A percentile compares a stretch with the other conserved stretches of the same genome.
Evolutionary conservation across 2,888 invertebrate genomes (phyloP).

Genomic region (Tineola bisselliella): DNA sequence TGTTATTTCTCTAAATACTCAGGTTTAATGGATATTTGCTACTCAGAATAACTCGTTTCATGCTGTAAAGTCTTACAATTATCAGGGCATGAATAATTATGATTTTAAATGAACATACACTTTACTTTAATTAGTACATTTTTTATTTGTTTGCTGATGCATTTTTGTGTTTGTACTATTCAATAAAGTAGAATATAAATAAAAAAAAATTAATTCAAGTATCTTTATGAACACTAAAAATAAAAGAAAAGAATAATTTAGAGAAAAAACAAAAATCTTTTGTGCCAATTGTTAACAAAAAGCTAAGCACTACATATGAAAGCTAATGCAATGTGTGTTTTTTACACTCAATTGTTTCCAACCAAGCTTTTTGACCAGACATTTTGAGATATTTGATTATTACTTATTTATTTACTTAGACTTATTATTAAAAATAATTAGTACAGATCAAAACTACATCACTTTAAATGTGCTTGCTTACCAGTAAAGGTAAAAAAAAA

Average conservation of each 20-base stretch:
- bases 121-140: too few relatives aligned
- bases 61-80: neutral
- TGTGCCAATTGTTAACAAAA: neutral
- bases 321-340: neutral
- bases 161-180: too few relatives aligned
- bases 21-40: neutral
- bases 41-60: neutral
- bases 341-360: too few relatives aligned
- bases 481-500: neutral
- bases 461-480: neutral
- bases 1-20: slow-evolving; percentile 19
- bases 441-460: too few relatives aligned
- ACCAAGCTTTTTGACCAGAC: too few relatives aligned
- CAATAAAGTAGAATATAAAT: too few relatives aligned
- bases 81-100: neutral
- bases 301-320: neutral
- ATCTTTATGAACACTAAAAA: neutral
- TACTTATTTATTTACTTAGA: too few relatives aligned
- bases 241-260: neutral
- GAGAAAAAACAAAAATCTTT: neutral
- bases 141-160: too few relatives aligned
- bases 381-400: too few relatives aligned
- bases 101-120: neutral
- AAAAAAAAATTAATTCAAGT: too few relatives aligned
- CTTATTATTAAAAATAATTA: too few relatives aligned